Percentiles rank a stretch among this genome's conserved stretches.
Conservation (phyloP, 2,888 invertebrate genomes). For the Amiota minor region DNA sequence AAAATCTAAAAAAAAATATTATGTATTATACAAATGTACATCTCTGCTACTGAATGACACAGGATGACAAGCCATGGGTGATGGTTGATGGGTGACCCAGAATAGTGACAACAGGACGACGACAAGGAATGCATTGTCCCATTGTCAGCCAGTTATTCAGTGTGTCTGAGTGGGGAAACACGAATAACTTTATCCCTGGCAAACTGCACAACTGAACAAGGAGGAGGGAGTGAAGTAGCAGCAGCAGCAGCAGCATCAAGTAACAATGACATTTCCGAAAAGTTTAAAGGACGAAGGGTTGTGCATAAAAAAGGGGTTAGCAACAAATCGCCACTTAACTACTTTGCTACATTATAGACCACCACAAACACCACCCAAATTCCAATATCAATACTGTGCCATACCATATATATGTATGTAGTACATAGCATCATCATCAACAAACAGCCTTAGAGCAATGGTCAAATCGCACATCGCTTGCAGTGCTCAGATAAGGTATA, state of each 20-base stretch:
- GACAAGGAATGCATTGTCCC: conserved; percentile 3
- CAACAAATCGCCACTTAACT: too few relatives aligned
- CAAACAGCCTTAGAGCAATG: conserved; percentile 13
- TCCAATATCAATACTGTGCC: too few relatives aligned
- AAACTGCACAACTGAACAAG: conserved; percentile 7
- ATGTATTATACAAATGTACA: too few relatives aligned
- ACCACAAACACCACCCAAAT: too few relatives aligned
- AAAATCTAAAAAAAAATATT: too few relatives aligned
- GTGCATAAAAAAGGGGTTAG: too few relatives aligned
- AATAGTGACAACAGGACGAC: not conserved
- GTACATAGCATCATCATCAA: not conserved
- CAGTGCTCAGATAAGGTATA: conserved; percentile 36
- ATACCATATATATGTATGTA: too few relatives aligned
- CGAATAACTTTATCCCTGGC: not conserved
- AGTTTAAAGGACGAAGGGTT: too few relatives aligned
- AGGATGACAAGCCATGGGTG: not conserved
- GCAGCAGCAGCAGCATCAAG: not conserved
- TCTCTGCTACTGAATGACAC: not conserved
- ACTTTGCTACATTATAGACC: too few relatives aligned
- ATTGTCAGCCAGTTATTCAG: not conserved
- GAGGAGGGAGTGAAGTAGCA: not conserved
- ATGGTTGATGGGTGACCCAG: not conserved
- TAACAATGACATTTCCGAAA: not conserved
- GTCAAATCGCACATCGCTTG: conserved; percentile 36
- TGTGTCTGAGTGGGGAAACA: too few relatives aligned